Evolutionary conservation across 2,797 vertebrate genomes (phyloP).

Genomic region (Falco columbarius): DNA sequence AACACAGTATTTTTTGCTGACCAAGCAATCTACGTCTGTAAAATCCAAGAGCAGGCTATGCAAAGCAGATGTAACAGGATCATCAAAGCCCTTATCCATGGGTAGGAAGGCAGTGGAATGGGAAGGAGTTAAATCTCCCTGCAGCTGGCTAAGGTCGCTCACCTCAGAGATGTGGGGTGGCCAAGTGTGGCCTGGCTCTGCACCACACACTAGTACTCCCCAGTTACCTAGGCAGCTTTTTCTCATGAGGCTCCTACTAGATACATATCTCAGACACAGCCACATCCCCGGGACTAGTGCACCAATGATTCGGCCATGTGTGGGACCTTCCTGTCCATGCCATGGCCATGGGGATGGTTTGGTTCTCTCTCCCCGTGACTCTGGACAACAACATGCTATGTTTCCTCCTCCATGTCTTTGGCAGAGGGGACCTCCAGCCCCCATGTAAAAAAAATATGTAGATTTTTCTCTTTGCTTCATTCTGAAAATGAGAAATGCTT

Average conservation of each 20-base stretch:
- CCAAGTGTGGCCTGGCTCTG: accelerated
- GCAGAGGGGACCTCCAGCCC: background rate
- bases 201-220: background rate
- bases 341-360: background rate
- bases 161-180: background rate
- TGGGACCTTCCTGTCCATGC: background rate
- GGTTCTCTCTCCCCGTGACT: background rate
- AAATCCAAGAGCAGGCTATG: background rate
- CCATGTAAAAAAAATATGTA: background rate
- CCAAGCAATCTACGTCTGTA: background rate
- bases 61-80: background rate
- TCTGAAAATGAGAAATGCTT: background rate
- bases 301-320: accelerated
- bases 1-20: background rate
- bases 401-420: background rate
- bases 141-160: background rate
- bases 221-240: background rate
- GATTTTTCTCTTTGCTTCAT: background rate
- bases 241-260: background rate
- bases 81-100: background rate
- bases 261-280: background rate
- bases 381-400: background rate
- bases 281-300: background rate
- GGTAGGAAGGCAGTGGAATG: background rate
- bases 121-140: background rate